A percentile compares a stretch with the other conserved stretches of the same genome.
Evolutionary conservation across 2,797 vertebrate species (phyloP).

Genomic region (Hephaestus fuliginosus): DNA sequence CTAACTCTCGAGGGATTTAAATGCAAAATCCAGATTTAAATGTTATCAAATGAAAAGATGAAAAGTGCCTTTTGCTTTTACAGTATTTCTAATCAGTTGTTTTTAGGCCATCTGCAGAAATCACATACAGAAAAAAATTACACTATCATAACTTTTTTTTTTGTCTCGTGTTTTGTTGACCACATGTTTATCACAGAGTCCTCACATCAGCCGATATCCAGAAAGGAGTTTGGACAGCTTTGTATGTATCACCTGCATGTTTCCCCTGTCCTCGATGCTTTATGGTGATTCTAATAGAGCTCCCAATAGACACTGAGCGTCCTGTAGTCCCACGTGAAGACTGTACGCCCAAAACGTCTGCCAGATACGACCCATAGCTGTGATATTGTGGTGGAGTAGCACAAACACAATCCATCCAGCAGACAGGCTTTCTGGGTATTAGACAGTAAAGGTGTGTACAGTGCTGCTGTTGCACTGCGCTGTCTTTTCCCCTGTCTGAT

Average conservation of each 20-base stretch:
- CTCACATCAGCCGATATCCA: constrained; percentile 76
- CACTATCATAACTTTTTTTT: constrained; percentile 5
- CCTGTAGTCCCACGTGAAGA: constrained; percentile 30
- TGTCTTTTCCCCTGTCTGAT: constrained; percentile 49
- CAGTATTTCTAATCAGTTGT: neutral
- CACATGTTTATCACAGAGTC: constrained; percentile 79
- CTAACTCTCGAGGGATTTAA: neutral
- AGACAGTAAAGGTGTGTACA: constrained; percentile 25
- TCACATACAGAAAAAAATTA: neutral
- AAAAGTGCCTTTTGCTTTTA: neutral
- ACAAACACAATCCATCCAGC: constrained; percentile 64
- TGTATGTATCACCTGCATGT: constrained; percentile 82
- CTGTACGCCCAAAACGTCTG: constrained; percentile 40
- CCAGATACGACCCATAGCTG: constrained; percentile 40
- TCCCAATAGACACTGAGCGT: constrained; percentile 53
- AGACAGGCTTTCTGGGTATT: constrained; percentile 74
- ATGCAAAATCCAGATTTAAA: neutral
- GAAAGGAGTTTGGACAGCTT: constrained; percentile 83
- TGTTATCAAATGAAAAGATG: neutral
- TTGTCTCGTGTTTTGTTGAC: constrained; percentile 66
- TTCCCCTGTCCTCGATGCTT: constrained; percentile 54
- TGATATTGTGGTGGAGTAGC: constrained; percentile 57
- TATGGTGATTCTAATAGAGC: constrained; percentile 59
- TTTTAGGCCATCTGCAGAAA: constrained; percentile 7
- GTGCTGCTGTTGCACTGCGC: constrained; percentile 49